phyloP scores from a whole-genome alignment of 2,113 vertebrate genomes.

The Lepidothrix coronata region DNA sequence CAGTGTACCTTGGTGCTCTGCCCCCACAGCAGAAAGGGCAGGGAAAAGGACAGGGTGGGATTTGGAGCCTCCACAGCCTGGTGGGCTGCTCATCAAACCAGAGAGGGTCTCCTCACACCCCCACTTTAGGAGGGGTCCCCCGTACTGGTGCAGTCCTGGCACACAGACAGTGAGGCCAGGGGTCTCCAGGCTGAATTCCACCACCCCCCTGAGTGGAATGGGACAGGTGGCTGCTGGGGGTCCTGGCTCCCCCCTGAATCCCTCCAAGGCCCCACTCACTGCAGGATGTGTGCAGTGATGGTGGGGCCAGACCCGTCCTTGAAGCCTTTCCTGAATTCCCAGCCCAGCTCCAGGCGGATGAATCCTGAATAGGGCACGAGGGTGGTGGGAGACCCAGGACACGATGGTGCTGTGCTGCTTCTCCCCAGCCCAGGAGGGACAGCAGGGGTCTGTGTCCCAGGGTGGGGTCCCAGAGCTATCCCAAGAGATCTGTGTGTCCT shows the following conservation, averaged over 20 bases:
- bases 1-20: fast-evolving
- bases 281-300: not conserved
- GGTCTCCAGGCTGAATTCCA: not conserved
- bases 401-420: not conserved
- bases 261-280: not conserved
- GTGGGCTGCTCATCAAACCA: not conserved
- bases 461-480: not conserved
- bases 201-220: not conserved
- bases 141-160: not conserved
- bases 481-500: not conserved
- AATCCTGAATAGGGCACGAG: not conserved
- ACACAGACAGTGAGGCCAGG: not conserved
- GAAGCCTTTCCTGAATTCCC: not conserved
- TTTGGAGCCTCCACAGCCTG: not conserved
- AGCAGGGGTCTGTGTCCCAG: not conserved
- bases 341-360: not conserved
- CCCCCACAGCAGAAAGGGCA: fast-evolving
- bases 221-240: not conserved
- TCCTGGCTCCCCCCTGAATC: not conserved
- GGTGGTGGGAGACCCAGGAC: not conserved
- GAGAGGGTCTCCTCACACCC: not conserved
- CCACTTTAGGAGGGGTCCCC: not conserved
- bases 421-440: not conserved
- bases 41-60: not conserved
- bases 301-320: not conserved